Conservation (phyloP, 1,140 invertebrate species). For the Penaeus indicus region DNA sequence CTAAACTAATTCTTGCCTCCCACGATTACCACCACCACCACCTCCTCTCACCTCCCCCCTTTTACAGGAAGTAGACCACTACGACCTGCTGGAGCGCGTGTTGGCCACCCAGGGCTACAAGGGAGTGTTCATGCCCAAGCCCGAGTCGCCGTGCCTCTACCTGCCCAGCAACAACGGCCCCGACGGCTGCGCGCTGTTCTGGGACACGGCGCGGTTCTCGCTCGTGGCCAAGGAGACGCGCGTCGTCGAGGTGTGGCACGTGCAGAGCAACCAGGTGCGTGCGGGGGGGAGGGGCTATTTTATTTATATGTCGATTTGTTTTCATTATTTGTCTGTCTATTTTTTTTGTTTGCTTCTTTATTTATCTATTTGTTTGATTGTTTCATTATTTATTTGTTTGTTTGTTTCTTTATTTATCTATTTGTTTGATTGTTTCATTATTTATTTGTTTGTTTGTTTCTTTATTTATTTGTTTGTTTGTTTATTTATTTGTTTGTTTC, state of each 20-base stretch:
- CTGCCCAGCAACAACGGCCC: slow-evolving; percentile 82
- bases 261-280: slow-evolving; percentile 80
- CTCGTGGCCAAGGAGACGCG: slow-evolving; percentile 75
- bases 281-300: not conserved
- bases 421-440: too few species aligned
- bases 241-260: slow-evolving; percentile 79
- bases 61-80: slow-evolving; percentile 83
- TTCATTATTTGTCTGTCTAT: not conserved
- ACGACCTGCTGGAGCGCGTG: slow-evolving; percentile 77
- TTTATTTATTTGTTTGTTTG: too few species aligned
- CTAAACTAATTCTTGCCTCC: not conserved
- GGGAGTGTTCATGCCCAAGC: slow-evolving; percentile 83
- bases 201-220: slow-evolving; percentile 76
- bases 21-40: not conserved
- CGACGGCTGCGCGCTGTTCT: slow-evolving; percentile 86
- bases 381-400: not conserved
- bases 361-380: too few species aligned
- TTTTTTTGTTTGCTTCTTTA: not conserved
- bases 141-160: slow-evolving; percentile 84
- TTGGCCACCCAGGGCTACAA: slow-evolving; percentile 78
- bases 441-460: too few species aligned
- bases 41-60: not conserved
- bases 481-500: too few species aligned
- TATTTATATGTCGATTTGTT: not conserved
- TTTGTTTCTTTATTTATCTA: too few species aligned